A percentile compares a stretch with the other conserved stretches of the same genome.
Evolutionary conservation across 2,797 vertebrate genomes (phyloP).

Genomic region (Neosilurus hyrtlii): DNA sequence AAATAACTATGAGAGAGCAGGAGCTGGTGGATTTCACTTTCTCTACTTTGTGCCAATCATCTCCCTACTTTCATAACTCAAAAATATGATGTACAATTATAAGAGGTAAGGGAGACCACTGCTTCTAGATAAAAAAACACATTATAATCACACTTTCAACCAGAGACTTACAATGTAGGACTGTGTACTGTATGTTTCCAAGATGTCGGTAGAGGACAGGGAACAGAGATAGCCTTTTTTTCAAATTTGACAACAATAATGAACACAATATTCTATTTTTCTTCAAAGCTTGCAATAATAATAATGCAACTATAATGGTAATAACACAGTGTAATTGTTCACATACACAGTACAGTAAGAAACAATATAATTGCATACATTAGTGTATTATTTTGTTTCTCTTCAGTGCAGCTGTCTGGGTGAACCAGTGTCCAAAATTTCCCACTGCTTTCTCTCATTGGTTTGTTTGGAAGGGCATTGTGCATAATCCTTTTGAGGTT

Average conservation of each 20-base stretch:
- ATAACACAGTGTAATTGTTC: not conserved
- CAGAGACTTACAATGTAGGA: not conserved
- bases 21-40: not conserved
- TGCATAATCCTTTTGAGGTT: not conserved
- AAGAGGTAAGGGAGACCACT: not conserved
- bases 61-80: not conserved
- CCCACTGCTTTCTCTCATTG: not conserved
- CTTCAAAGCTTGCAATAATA: not conserved
- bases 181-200: not conserved
- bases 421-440: not conserved
- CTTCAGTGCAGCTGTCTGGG: not conserved
- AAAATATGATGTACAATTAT: not conserved
- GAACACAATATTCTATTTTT: not conserved
- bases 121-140: not conserved
- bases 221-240: not conserved
- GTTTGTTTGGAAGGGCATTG: not conserved
- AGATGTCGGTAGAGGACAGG: not conserved
- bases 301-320: not conserved
- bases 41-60: not conserved
- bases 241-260: not conserved
- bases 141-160: not conserved
- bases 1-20: not conserved
- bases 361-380: too few relatives aligned
- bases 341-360: not conserved
- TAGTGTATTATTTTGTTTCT: not conserved